A percentile compares a stretch with the other conserved stretches of the same genome.
Evolutionary conservation across 2,888 invertebrate species (phyloP).

Genomic region (Phlogophora meticulosa): DNA sequence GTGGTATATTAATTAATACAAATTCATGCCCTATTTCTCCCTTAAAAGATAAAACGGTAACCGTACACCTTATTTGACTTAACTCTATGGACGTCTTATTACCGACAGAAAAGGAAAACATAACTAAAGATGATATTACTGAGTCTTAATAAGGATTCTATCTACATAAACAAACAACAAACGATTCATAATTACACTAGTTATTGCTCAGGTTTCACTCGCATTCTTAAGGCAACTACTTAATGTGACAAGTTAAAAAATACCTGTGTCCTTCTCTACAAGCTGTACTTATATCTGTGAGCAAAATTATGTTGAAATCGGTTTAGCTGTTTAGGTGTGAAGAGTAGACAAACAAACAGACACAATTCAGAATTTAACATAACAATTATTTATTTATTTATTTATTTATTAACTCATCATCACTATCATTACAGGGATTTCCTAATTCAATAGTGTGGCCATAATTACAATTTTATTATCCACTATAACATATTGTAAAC

Average conservation of each 20-base stretch:
- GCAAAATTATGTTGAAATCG: neutral
- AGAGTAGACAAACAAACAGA: neutral
- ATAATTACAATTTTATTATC: too few species aligned
- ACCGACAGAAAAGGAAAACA: slow-evolving; percentile 20
- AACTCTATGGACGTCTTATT: slow-evolving; percentile 17
- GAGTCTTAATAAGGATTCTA: slow-evolving; percentile 8
- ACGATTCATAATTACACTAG: neutral
- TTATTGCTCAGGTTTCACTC: neutral
- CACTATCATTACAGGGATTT: too few species aligned
- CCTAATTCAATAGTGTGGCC: too few species aligned
- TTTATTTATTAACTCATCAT: too few species aligned
- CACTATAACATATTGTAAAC: too few species aligned
- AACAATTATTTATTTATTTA: too few species aligned
- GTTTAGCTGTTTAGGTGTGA: neutral
- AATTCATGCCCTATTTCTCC: slow-evolving; percentile 22
- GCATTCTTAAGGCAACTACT: too few species aligned
- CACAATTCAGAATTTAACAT: neutral
- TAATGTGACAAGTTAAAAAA: too few species aligned
- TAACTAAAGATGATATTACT: slow-evolving; percentile 17
- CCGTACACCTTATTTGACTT: slow-evolving; percentile 2
- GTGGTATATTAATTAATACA: slow-evolving; percentile 21
- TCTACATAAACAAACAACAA: too few species aligned
- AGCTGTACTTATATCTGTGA: too few species aligned
- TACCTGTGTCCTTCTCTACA: too few species aligned
- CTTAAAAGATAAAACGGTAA: slow-evolving; percentile 31